Conservation (phyloP, 2,888 invertebrate species). For the Hetaerina titia region DNA sequence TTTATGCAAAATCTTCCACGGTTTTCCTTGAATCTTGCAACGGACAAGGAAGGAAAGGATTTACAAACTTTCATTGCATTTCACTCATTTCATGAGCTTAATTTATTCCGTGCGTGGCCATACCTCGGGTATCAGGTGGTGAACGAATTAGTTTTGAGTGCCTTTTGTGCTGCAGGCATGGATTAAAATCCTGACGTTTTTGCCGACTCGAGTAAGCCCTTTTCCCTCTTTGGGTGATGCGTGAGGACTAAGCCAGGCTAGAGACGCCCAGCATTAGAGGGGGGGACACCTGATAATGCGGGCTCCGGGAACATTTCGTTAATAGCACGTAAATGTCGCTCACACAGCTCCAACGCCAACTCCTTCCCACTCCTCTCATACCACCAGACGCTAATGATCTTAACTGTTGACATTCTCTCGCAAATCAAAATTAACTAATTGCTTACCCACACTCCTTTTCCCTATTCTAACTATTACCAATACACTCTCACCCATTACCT, state of each 20-base stretch:
- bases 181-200: not conserved
- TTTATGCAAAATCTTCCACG: not conserved
- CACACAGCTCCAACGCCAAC: not conserved
- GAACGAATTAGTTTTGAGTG: not conserved
- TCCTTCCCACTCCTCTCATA: not conserved
- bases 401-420: not conserved
- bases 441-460: not conserved
- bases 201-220: not conserved
- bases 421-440: not conserved
- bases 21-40: not conserved
- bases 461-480: not conserved
- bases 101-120: conserved; percentile 14
- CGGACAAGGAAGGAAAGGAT: not conserved
- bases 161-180: not conserved
- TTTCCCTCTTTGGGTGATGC: not conserved
- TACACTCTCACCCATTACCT: no score
- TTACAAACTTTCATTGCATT: not conserved
- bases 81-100: not conserved
- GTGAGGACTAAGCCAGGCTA: not conserved
- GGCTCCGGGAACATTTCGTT: not conserved
- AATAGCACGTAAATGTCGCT: not conserved
- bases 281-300: not conserved
- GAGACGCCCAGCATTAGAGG: not conserved
- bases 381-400: not conserved
- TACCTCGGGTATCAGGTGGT: not conserved